Conservation (phyloP, 2,888 invertebrate species). For the Coenonympha glycerion region DNA sequence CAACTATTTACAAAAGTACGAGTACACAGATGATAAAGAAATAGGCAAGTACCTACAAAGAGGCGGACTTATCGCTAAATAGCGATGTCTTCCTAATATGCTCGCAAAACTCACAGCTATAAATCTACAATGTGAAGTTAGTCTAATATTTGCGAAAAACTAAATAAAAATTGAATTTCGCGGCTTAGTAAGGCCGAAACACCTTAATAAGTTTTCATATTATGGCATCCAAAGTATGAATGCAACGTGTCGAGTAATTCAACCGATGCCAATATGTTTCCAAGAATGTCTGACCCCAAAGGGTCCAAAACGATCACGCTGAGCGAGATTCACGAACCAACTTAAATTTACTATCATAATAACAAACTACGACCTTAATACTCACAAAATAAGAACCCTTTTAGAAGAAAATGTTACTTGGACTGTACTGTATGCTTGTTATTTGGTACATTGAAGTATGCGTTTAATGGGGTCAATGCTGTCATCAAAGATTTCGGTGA, state of each 20-base stretch:
- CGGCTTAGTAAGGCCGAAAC: too few species aligned
- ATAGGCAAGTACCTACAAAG: too few species aligned
- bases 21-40: too few species aligned
- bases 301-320: conserved; percentile 1
- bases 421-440: not conserved
- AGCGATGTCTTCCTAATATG: too few species aligned
- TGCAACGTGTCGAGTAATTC: not conserved
- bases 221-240: not conserved
- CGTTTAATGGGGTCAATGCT: conserved; percentile 5
- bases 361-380: not conserved
- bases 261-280: conserved; percentile 1
- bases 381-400: not conserved
- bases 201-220: too few species aligned
- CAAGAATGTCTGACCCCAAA: conserved; percentile 6
- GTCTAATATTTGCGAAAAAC: too few species aligned
- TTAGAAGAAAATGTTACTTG: not conserved
- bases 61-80: too few species aligned
- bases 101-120: too few species aligned
- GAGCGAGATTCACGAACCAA: not conserved
- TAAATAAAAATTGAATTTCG: too few species aligned
- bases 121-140: too few species aligned
- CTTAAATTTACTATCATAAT: not conserved
- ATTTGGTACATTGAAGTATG: conserved; percentile 7
- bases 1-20: too few species aligned
- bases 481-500: conserved; percentile 2